Percentiles rank a stretch among this genome's conserved stretches.
Evolutionary conservation across 2,888 invertebrate species (phyloP).

Genomic region (Antheraea yamamai): DNA sequence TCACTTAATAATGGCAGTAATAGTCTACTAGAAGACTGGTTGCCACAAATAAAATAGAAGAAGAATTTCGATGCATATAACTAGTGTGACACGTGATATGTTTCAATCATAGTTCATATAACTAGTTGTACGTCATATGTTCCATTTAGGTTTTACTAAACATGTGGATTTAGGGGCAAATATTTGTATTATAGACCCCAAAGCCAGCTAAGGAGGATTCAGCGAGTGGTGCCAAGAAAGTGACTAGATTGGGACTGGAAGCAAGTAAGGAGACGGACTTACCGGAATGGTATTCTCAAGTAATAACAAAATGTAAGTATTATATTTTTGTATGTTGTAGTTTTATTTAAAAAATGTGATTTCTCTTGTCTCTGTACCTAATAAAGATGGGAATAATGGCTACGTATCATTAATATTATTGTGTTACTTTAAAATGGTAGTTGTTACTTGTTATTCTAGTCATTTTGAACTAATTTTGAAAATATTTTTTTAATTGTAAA

Average conservation of each 20-base stretch:
- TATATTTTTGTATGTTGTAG: background rate
- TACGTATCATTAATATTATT: background rate
- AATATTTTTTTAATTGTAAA: no score
- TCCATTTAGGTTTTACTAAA: background rate
- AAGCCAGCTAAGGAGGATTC: conserved; percentile 74
- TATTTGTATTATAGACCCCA: conserved; percentile 48
- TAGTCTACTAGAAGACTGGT: no score
- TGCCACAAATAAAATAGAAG: no score
- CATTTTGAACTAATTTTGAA: no score
- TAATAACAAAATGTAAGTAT: conserved; percentile 80
- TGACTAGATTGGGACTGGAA: conserved; percentile 96
- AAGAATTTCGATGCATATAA: background rate
- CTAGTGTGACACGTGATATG: background rate
- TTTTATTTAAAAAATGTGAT: background rate
- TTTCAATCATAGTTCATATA: background rate
- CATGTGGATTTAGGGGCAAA: background rate
- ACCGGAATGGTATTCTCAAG: conserved; percentile 99
- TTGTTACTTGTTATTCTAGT: no score
- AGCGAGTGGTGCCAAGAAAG: conserved; percentile 87
- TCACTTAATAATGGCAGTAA: no score
- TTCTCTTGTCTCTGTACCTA: background rate
- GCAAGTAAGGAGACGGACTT: conserved; percentile 95
- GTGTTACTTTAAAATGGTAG: no score
- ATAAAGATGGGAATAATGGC: no score
- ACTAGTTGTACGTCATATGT: background rate